Conservation (phyloP, 2,888 invertebrate species). For the Congeria kusceri region DNA sequence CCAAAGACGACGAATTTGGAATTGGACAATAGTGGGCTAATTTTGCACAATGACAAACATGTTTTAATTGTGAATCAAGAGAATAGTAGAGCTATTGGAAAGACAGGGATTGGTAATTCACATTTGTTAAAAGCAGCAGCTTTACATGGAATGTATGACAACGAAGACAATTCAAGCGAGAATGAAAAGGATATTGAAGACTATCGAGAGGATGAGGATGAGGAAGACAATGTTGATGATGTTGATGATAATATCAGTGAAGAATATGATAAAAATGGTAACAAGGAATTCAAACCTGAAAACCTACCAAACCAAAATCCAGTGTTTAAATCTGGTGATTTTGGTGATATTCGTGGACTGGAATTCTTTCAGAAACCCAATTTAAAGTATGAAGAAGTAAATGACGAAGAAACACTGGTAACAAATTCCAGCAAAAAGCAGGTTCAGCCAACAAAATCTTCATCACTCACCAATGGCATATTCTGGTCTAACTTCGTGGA, state of each 20-base stretch:
- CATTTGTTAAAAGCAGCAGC: no score
- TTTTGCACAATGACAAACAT: no score
- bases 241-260: slow-evolving; percentile 28
- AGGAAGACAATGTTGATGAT: slow-evolving; percentile 21
- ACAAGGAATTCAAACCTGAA: background rate
- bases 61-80: no score
- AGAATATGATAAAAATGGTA: slow-evolving; percentile 15
- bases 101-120: no score
- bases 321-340: slow-evolving; percentile 54
- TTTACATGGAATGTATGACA: background rate
- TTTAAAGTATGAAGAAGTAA: slow-evolving; percentile 39
- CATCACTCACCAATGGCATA: slow-evolving; percentile 68
- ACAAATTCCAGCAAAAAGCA: no score
- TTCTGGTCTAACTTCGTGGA: slow-evolving; percentile 79
- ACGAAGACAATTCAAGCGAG: slow-evolving; percentile 2
- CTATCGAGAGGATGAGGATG: slow-evolving; percentile 9
- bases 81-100: no score
- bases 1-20: no score
- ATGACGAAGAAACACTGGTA: background rate
- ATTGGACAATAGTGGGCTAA: no score
- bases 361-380: slow-evolving; percentile 40
- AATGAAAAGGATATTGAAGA: slow-evolving; percentile 9
- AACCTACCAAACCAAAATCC: slow-evolving; percentile 13
- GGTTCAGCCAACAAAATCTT: no score
- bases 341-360: slow-evolving; percentile 38